Base-by-base conservation (phyloP, 2,113 vertebrate genomes). In the Sylvia atricapilla region DNA sequence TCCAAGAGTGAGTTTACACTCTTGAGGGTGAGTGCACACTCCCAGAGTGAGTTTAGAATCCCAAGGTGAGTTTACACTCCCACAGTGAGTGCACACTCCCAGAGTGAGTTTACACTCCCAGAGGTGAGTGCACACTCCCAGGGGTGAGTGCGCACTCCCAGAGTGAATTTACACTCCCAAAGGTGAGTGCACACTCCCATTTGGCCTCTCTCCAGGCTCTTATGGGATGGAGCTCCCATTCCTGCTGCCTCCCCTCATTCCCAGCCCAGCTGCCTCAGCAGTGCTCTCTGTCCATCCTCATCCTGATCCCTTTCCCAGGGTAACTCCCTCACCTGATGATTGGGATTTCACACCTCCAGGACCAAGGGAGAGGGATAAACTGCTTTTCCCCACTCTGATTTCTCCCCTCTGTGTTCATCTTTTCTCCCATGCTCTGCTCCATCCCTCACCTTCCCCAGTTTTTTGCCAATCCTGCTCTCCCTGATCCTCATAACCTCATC, bases 311-410 rank as follows among this genome's bases (percentile, higher is more conserved):
- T 59, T 46, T 58, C 21, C 4, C 47, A 28, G 12, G 3, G 2
- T 2, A 39, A 47, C 1, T 72, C 10, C 39, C 39, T 66, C 22
- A 10, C 37, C 52, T 82, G 69, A 3, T 0, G 0, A 2, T 25
- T 13, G 13, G 9, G 6, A 77, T 47, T 70, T 91, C 70, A 43
- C 28, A 25, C 25, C 52, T 72, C 35, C 41, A 25, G 20, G 15
- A 20, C 44, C 73, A 64, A 37, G 73, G 18, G n/a, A 78, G 20
- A 9, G 20, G 37, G 44, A 68, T 35, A 41, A 83, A n/a, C 3
- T 35, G 11, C 7, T 23, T 67, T 39, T 82, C 76, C 23, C 62
- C 44, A 0, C 31, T 53, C 31, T 43, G 0, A 5, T 47, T 47
- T 47, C 46, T 47, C 41, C 4, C 1, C 11, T 49, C 18, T 10